These are phyloP conservation scores for Xanthorhoe designata DNA, from an alignment of 2,888 invertebrate genomes.

Conservation along the genomic window DNA sequence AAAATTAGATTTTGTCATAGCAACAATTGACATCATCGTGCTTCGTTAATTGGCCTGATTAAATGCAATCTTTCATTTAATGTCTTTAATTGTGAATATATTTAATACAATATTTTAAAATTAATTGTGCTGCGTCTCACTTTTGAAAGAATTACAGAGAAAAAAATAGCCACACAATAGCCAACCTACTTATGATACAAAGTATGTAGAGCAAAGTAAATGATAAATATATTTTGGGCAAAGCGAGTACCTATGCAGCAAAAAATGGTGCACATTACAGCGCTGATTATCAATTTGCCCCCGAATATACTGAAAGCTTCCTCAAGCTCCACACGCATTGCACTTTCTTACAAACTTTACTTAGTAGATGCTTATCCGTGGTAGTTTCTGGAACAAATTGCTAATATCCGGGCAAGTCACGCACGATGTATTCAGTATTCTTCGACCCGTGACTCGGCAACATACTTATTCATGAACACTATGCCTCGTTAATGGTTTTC, in stretches of 20 bases:
- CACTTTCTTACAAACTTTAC: conserved; percentile 20
- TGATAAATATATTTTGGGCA: no score
- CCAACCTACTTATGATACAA: no score
- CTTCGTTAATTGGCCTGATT: background rate
- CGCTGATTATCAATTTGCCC: background rate
- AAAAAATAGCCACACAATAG: no score
- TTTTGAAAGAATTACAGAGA: no score
- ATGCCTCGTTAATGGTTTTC: conserved; percentile 22
- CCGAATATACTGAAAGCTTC: background rate
- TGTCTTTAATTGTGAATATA: background rate
- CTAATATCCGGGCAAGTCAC: conserved; percentile 66
- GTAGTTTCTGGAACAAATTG: conserved; percentile 60
- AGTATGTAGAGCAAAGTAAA: no score
- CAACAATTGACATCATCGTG: conserved; percentile 7
- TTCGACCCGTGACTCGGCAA: conserved; percentile 30
- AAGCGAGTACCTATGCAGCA: background rate
- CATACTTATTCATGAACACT: conserved; percentile 24
- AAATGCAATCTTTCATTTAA: background rate
- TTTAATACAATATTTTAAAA: no score
- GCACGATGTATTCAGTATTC: conserved; percentile 43
- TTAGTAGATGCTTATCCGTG: conserved; percentile 37
- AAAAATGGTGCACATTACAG: background rate
- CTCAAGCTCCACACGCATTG: background rate
- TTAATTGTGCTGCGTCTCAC: no score
- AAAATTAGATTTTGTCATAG: conserved; percentile 9